A percentile compares a stretch with the other conserved stretches of the same genome.
phyloP scores from a whole-genome alignment of 1,140 invertebrate genomes.

The Drosophila subobscura region DNA sequence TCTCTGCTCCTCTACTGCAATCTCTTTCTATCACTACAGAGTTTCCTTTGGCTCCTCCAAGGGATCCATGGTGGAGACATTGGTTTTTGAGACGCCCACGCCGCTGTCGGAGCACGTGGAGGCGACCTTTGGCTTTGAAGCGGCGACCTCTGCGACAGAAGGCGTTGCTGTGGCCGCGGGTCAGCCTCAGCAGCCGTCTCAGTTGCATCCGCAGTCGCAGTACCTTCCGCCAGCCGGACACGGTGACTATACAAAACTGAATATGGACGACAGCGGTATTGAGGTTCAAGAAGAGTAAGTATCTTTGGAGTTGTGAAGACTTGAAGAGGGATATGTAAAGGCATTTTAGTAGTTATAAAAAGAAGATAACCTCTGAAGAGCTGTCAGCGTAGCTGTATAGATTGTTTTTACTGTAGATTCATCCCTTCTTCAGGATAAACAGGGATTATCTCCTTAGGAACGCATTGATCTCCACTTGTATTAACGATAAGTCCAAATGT shows the following conservation, averaged over 20 bases:
- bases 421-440: too few relatives aligned
- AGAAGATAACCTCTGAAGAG: too few relatives aligned
- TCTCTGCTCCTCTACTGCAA: not conserved
- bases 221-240: conserved; percentile 52
- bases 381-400: too few relatives aligned
- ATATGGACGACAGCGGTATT: conserved; percentile 82
- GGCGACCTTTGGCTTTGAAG: conserved; percentile 76
- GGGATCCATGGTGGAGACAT: conserved; percentile 96
- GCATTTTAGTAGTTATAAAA: too few relatives aligned
- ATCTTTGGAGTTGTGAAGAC: not conserved
- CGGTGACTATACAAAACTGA: conserved; percentile 63
- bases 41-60: conserved; percentile 96
- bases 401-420: too few relatives aligned
- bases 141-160: conserved; percentile 71
- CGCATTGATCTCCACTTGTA: too few relatives aligned
- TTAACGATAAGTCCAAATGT: too few relatives aligned
- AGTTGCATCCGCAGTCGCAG: conserved; percentile 17
- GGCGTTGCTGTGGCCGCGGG: conserved; percentile 49
- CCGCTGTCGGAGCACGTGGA: conserved; percentile 89
- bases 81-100: conserved; percentile 93
- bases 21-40: conserved; percentile 85
- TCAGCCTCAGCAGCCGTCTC: conserved; percentile 46
- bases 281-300: conserved; percentile 86
- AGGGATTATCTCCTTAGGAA: too few relatives aligned
- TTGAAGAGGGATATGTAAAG: not conserved